These are phyloP conservation scores for Coracopsis vasa DNA, from an alignment of 2,113 vertebrate species.

Conservation along the genomic window DNA sequence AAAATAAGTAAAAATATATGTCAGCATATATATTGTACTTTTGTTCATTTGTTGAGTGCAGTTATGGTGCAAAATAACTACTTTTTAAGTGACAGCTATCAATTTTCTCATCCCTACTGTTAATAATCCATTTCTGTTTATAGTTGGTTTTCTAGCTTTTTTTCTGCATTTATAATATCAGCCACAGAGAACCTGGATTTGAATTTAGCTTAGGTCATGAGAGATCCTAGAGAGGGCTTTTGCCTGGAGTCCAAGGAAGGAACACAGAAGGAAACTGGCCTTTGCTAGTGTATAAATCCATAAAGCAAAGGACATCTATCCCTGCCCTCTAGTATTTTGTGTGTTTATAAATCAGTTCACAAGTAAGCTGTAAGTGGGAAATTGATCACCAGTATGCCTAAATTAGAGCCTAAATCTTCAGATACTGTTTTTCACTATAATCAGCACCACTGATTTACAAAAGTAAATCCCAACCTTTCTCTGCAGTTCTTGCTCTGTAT, in stretches of 20 bases:
- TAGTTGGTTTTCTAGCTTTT: background rate
- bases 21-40: background rate
- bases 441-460: background rate
- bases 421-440: background rate
- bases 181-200: background rate
- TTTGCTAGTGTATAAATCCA: background rate
- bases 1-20: background rate
- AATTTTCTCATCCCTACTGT: background rate
- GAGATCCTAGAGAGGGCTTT: background rate
- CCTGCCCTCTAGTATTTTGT: background rate
- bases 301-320: background rate
- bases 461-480: background rate
- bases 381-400: background rate
- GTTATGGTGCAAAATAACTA: background rate
- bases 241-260: background rate
- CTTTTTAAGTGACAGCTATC: background rate
- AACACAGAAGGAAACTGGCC: rapidly evolving
- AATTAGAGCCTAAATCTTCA: background rate
- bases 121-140: background rate
- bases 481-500: background rate
- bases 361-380: background rate
- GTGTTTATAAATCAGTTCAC: background rate
- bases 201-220: background rate
- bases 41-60: background rate
- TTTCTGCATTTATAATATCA: background rate